A percentile compares a stretch with the other conserved stretches of the same genome.
Evolutionary conservation across 2,888 invertebrate genomes (phyloP).

Genomic region (Ichneumoninae sp.): DNA sequence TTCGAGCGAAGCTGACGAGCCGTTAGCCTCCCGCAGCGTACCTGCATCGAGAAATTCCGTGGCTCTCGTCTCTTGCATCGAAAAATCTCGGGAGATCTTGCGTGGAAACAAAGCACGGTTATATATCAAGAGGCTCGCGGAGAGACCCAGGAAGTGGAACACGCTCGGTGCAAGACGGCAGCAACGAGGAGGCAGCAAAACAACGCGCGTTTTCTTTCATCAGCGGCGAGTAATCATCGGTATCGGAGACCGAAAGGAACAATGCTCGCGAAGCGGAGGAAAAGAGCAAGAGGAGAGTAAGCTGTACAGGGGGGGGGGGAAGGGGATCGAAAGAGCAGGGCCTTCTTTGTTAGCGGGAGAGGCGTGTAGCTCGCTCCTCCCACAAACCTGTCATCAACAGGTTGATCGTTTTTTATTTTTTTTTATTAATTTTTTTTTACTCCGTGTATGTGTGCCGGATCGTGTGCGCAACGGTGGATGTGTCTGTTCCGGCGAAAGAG

Average conservation of each 20-base stretch:
- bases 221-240: conserved; percentile 56
- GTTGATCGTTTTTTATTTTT: conserved; percentile 63
- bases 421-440: conserved; percentile 20
- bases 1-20: neutral
- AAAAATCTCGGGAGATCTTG: conserved; percentile 2
- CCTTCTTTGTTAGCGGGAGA: conserved; percentile 58
- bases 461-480: conserved; percentile 10
- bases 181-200: conserved; percentile 17
- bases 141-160: conserved; percentile 48
- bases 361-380: conserved; percentile 63
- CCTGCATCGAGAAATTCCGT: neutral
- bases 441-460: neutral
- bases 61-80: neutral
- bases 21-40: neutral
- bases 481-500: neutral
- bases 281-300: conserved; percentile 43
- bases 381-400: conserved; percentile 68
- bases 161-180: conserved; percentile 48
- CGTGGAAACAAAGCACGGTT: conserved; percentile 35
- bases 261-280: conserved; percentile 47
- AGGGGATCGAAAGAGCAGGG: conserved; percentile 50
- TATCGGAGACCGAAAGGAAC: conserved; percentile 48
- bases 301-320: neutral
- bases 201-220: conserved; percentile 54
- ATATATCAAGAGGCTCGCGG: neutral